Base-by-base conservation (phyloP, 2,888 invertebrate genomes). In the Lasioglossum zephyrum region DNA sequence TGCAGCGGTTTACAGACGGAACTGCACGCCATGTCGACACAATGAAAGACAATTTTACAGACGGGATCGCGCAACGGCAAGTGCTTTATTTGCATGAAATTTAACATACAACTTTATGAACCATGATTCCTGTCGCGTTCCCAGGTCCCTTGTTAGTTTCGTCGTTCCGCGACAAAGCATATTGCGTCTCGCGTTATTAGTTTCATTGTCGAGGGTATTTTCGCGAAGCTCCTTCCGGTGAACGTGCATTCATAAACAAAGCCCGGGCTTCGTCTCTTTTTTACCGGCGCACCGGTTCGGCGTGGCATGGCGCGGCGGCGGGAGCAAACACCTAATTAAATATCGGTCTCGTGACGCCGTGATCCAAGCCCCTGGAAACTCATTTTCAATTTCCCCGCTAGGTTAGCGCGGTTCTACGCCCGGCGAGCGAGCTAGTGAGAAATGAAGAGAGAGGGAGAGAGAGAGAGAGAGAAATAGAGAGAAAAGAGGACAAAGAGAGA, bases 101-200 rank as follows among this genome's bases (percentile, higher is more conserved):
- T 75, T 53, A 79, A 63, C 57, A 31, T 18, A 63, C 31, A 44
- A 72, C 31, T 72, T 49, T 11, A 60, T 66, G 70, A 22, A 77
- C 66, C 63, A 13, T 73, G 77, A 74, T 57, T 82, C 79, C 69
- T 80, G 63, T 72, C 73, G 69, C 69, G 39, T 26, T 31, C 44
- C 47, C n/a, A 4, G 9, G 5, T n/a, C 39, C 44, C 78, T 78
- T 63, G 73, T 81, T 77, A 74, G 75, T 73, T 72, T 72, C 77
- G 36, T 75, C 66, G 80, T 75, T 9, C 41, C 36, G 41, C n/a
- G 49, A 78, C 90, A 86, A 90, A 89, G 90, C 87, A 88, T 89
- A 88, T 89, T 89, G 88, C 92, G 81, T 83, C 79, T 85, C 84
- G 84, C 81, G 84, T 90, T 92, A 92, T 91, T 92, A 91, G 89